Evolutionary conservation across 2,888 invertebrate genomes (phyloP).

Genomic region (Petrolisthes manimaculis): DNA sequence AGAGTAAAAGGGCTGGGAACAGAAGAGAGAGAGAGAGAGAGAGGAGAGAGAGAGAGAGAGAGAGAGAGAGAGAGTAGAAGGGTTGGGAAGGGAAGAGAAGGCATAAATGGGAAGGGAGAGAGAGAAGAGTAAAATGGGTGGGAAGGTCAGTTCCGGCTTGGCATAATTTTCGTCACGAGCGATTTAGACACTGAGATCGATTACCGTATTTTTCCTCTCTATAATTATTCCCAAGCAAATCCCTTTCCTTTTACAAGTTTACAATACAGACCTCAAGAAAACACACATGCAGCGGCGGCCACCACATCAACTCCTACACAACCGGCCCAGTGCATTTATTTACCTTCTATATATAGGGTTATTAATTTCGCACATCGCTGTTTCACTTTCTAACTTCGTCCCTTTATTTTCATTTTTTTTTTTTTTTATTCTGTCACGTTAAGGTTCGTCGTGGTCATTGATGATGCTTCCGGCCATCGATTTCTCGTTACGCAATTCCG

Average conservation of each 20-base stretch:
- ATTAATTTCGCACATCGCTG: too few relatives aligned
- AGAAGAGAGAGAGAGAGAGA: slow-evolving; percentile 6
- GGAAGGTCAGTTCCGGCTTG: slow-evolving; percentile 14
- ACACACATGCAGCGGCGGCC: too few relatives aligned
- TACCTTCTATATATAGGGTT: too few relatives aligned
- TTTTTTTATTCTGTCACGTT: background rate
- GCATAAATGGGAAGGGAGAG: background rate
- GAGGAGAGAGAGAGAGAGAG: background rate
- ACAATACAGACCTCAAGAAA: too few relatives aligned
- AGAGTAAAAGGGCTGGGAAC: background rate
- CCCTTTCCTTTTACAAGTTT: too few relatives aligned
- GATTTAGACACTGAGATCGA: background rate
- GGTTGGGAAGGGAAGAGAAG: too few relatives aligned
- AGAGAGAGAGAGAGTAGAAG: too few relatives aligned
- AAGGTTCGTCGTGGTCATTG: background rate
- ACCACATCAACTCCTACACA: too few relatives aligned
- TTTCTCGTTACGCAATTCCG: background rate
- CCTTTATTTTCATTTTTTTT: background rate
- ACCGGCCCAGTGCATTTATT: too few relatives aligned
- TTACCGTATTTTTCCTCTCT: background rate
- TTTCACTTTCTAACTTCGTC: background rate
- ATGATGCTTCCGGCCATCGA: background rate
- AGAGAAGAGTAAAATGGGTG: background rate
- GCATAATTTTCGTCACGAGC: slow-evolving; percentile 7
- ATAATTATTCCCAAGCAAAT: too few relatives aligned